Percentiles rank a stretch among this genome's conserved stretches.
Conservation (phyloP, 2,113 vertebrate species). For the Chionis minor region DNA sequence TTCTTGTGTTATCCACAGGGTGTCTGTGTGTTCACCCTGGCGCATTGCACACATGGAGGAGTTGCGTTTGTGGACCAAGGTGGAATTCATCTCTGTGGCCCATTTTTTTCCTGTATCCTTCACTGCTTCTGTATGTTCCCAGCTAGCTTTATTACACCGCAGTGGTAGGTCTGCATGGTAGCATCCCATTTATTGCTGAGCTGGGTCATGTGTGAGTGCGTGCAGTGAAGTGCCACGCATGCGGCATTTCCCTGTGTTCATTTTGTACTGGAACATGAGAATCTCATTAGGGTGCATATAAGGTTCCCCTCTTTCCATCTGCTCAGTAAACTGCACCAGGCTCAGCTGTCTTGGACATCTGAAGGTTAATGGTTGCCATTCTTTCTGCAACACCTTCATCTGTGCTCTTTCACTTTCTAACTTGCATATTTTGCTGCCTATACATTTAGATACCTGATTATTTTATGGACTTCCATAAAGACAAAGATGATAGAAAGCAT, state of each 20-base stretch:
- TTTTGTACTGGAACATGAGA: neutral
- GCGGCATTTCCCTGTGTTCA: neutral
- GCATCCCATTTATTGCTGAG: neutral
- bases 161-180: neutral
- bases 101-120: neutral
- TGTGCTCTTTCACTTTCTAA: neutral
- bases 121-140: neutral
- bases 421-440: neutral
- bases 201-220: neutral
- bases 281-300: neutral
- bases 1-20: neutral
- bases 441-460: neutral
- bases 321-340: neutral
- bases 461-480: neutral
- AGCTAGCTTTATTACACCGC: neutral
- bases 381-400: neutral
- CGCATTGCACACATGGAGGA: neutral
- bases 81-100: neutral
- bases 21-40: neutral
- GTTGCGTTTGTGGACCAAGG: neutral
- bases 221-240: neutral
- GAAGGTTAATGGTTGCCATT: neutral
- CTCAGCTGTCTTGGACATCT: neutral
- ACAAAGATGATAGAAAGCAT: neutral
- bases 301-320: constrained; percentile 27